A percentile compares a stretch with the other conserved stretches of the same genome.
These are phyloP conservation scores for Caenorhabditis angaria DNA, from an alignment of 2,888 invertebrate species.

Conservation along the genomic window DNA sequence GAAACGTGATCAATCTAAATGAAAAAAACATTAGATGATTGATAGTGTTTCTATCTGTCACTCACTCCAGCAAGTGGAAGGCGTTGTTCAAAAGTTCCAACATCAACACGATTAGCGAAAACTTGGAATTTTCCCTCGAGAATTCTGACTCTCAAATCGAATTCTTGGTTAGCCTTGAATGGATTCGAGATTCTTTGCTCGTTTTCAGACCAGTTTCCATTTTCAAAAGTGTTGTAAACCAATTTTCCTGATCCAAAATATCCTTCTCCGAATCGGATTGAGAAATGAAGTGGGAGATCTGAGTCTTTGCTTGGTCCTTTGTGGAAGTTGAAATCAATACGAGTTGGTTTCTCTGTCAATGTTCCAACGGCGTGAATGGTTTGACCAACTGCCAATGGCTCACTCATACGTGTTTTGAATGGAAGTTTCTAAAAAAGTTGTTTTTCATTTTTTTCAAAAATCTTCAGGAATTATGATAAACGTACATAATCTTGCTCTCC, in stretches of 20 bases:
- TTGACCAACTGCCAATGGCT: conserved; percentile 69
- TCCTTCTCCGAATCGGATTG: conserved; percentile 70
- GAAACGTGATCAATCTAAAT: conserved; percentile 69
- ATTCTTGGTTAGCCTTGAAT: conserved; percentile 66
- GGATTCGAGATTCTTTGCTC: conserved; percentile 70
- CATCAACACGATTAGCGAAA: conserved; percentile 68
- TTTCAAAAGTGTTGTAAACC: conserved; percentile 67
- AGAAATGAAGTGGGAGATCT: conserved; percentile 71
- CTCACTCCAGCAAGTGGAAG: conserved; percentile 65
- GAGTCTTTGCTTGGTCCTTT: conserved; percentile 65
- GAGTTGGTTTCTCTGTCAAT: conserved; percentile 62
- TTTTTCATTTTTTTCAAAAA: not conserved
- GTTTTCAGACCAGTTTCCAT: conserved; percentile 70
- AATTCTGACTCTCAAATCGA: conserved; percentile 70
- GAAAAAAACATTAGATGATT: not conserved
- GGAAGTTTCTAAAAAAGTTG: conserved; percentile 61
- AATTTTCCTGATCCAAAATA: conserved; percentile 62
- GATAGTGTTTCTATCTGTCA: not conserved
- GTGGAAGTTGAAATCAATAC: conserved; percentile 72
- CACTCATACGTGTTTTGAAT: conserved; percentile 71
- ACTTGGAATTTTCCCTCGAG: conserved; percentile 68
- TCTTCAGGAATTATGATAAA: conserved; percentile 5
- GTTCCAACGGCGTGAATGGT: conserved; percentile 71
- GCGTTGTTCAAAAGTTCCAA: conserved; percentile 70
- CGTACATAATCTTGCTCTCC: conserved; percentile 66